A percentile compares a stretch with the other conserved stretches of the same genome.
Evolutionary conservation across 2,113 vertebrate genomes (phyloP).

Genomic region (Tursiops truncatus): DNA sequence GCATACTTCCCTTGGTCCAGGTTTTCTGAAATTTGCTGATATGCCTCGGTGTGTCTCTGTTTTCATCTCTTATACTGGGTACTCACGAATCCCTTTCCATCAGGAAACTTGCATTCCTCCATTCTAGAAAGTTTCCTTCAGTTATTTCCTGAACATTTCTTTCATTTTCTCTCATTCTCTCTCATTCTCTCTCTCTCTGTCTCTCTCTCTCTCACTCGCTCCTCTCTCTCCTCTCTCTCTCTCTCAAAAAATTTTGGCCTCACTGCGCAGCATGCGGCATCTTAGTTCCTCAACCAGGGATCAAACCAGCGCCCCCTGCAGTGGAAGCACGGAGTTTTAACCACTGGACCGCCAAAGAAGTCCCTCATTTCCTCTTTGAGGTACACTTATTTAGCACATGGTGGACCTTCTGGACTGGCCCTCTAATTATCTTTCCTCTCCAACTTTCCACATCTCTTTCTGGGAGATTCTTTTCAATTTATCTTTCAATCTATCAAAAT

Average conservation of each 20-base stretch:
- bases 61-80: neutral
- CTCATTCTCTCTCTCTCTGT: too few species aligned
- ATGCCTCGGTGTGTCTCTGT: neutral
- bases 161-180: too few species aligned
- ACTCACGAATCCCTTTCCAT: neutral
- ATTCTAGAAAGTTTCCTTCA: too few species aligned
- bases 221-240: too few species aligned
- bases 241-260: too few species aligned
- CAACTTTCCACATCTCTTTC: neutral
- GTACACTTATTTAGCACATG: neutral
- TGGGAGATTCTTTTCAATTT: neutral
- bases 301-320: too few species aligned
- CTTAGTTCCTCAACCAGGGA: too few species aligned
- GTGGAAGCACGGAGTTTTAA: too few species aligned
- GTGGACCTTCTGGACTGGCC: neutral
- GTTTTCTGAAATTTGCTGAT: neutral
- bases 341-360: too few species aligned
- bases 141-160: neutral
- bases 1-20: fast-evolving
- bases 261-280: too few species aligned
- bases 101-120: neutral
- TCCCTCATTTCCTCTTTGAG: neutral
- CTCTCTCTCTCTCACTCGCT: too few species aligned
- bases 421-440: neutral
- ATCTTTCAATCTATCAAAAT: neutral